Base-by-base conservation (phyloP, 1,140 invertebrate genomes). In the Trigoniulus corallinus region DNA sequence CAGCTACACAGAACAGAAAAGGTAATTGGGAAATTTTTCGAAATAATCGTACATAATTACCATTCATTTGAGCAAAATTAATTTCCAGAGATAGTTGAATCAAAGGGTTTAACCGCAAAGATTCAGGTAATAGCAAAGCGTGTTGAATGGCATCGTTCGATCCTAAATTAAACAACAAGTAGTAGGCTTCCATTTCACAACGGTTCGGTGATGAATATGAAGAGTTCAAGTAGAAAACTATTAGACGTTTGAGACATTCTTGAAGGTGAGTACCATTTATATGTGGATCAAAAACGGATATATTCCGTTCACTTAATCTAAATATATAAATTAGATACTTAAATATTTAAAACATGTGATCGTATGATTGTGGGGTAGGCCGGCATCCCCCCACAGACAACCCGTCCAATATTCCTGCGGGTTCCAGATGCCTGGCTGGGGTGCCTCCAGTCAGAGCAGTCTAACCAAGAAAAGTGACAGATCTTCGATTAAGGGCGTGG, bases 271-370 rank as follows among this genome's bases (percentile, higher is more conserved):
- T 66, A 46, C 59, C 50, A 48, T 69, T 69, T 41, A 69, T 66
- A 34, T 62, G 59, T 3, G 62, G 56, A 51, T 67, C 66, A 58
- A 62, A 69, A 7, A 41, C 48, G 12, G 53, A 41, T 0, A 58
- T 40, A 18, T 56, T 54, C n/a, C 59, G 54, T 13, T 51, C 48
- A 51, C 62, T 60, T 40, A 67, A 75, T 72, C 60, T 81, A 78
- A 2, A 74, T 64, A n/a, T n/a, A n/a, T n/a, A n/a, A n/a, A n/a
- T n/a, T n/a, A n/a, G n/a, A n/a, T n/a, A n/a, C 59, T 57, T 0
- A 77, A 59, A 47, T 20, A 53, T n/a, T n/a, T n/a, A n/a, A n/a
- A n/a, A n/a, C n/a, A n/a, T n/a, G n/a, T n/a, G n/a, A n/a, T n/a
- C n/a, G n/a, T n/a, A n/a, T n/a, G n/a, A n/a, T n/a, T n/a, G n/a